phyloP scores from a whole-genome alignment of 2,113 vertebrate species.

The Symphodus melops region DNA sequence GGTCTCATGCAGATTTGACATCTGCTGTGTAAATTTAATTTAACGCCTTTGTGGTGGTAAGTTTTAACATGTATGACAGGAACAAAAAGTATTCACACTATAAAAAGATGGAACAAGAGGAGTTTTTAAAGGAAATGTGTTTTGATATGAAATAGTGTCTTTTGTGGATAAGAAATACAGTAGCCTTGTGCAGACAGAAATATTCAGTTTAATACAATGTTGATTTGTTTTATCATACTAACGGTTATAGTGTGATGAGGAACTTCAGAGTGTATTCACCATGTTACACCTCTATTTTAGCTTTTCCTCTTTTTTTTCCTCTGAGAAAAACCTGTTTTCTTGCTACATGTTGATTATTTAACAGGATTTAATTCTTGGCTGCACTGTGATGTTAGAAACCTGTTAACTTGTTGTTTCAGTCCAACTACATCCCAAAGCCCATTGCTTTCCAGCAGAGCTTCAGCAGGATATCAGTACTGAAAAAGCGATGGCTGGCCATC shows the following conservation, averaged over 20 bases:
- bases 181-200: neutral
- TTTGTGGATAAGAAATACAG: slow-evolving; percentile 2
- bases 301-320: slow-evolving; percentile 44
- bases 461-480: slow-evolving; percentile 53
- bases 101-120: neutral
- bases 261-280: slow-evolving; percentile 8
- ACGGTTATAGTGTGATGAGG: neutral
- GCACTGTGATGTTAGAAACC: slow-evolving; percentile 32
- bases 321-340: slow-evolving; percentile 14
- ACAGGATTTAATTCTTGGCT: slow-evolving; percentile 27
- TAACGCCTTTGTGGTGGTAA: slow-evolving; percentile 27
- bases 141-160: neutral
- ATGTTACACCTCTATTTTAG: slow-evolving; percentile 17
- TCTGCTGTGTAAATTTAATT: slow-evolving; percentile 62
- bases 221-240: slow-evolving; percentile 19
- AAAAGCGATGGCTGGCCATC: slow-evolving; percentile 71
- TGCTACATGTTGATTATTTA: slow-evolving; percentile 15
- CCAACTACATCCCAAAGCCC: slow-evolving; percentile 31
- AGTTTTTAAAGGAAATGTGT: neutral
- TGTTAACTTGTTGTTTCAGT: slow-evolving; percentile 47
- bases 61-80: slow-evolving; percentile 29
- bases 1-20: slow-evolving; percentile 56
- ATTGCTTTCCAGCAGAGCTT: slow-evolving; percentile 46
- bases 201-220: neutral
- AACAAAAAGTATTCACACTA: neutral